Base-by-base conservation (phyloP, 2,888 invertebrate species). In the Steinernema carpocapsae region DNA sequence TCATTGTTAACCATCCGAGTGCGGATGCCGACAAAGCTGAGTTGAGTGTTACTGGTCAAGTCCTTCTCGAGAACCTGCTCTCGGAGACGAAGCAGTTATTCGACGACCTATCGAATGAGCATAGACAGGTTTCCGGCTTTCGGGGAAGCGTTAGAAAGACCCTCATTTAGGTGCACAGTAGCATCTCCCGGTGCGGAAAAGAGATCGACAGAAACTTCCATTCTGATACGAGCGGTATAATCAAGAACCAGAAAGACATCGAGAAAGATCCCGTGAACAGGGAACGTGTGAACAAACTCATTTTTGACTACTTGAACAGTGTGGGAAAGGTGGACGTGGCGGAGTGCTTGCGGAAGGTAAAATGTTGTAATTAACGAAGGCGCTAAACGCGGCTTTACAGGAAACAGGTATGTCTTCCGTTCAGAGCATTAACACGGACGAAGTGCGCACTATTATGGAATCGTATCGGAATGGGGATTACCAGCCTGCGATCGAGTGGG, bases 131-230 rank as follows among this genome's bases (percentile, higher is more conserved):
- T 64, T 59, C 24, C 4, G n/a, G 19, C 4, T n/a, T 48, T 48
- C 4, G 19, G 3, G 17, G 48, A 48, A 48, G 89, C 94, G 94
- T 87, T 91, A 94, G 81, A 91, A 29, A 17, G 1, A n/a, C 4
- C 37, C 14, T 64, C 3, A 22, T 64, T 64, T 37, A 91, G 77
- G 90, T 94, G 19, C 94, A 95, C 87, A 91, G 92, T 80, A 91
- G 92, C 4, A 91, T 92, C 3, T 97, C 97, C 0, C 93, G 94
- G 91, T 94, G 97, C 71, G 97, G 97, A 72, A 97, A 97, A 90
- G 93, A 94, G 0, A 94, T 99, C 83, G 97, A 99, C 88, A 71
- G 79, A 37, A 22, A 75, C 3, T 79, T 86, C 70, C 75, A 78
- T 1, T 59, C 76, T 22, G 76, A 81, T 6, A 73, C 79, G 32